A percentile compares a stretch with the other conserved stretches of the same genome.
phyloP scores from a whole-genome alignment of 2,113 vertebrate genomes.

The Sisor rabdophorus region DNA sequence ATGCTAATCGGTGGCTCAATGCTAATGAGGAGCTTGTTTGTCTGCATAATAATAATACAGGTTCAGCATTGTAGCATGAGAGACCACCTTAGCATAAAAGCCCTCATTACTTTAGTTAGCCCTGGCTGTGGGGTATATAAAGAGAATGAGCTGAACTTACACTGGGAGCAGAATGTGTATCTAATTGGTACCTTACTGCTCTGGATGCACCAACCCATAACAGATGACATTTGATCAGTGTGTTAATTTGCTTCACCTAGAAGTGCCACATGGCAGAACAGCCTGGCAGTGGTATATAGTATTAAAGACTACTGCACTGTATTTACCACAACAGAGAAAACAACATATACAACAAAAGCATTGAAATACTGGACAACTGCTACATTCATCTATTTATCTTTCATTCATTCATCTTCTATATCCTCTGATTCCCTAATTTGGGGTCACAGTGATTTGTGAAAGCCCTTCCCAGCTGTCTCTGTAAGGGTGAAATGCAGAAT shows the following conservation, averaged over 20 bases:
- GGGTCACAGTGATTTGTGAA: too few species aligned
- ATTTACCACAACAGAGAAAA: not conserved
- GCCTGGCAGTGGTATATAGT: slow-evolving; percentile 7
- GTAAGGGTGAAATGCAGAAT: too few species aligned
- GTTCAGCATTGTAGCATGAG: slow-evolving; percentile 12
- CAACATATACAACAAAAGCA: too few species aligned
- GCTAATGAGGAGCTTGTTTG: slow-evolving; percentile 51
- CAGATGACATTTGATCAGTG: slow-evolving; percentile 38
- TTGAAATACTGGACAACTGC: too few species aligned
- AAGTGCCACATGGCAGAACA: not conserved
- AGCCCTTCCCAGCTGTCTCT: too few species aligned
- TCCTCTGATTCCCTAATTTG: too few species aligned
- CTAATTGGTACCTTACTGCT: slow-evolving; percentile 40
- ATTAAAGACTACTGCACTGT: not conserved
- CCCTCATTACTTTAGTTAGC: slow-evolving; percentile 13
- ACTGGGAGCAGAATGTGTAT: slow-evolving; percentile 25
- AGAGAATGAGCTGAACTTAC: slow-evolving; percentile 10
- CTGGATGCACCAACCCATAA: slow-evolving; percentile 22
- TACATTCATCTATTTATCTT: too few species aligned
- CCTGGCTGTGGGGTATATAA: not conserved
- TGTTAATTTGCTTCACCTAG: slow-evolving; percentile 21
- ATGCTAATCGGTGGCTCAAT: slow-evolving; percentile 42
- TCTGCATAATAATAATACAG: slow-evolving; percentile 52
- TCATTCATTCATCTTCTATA: too few species aligned
- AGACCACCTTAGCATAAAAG: slow-evolving; percentile 8